A percentile compares a stretch with the other conserved stretches of the same genome.
phyloP scores from a whole-genome alignment of 2,113 vertebrate species.

The Oryzias melastigma region DNA sequence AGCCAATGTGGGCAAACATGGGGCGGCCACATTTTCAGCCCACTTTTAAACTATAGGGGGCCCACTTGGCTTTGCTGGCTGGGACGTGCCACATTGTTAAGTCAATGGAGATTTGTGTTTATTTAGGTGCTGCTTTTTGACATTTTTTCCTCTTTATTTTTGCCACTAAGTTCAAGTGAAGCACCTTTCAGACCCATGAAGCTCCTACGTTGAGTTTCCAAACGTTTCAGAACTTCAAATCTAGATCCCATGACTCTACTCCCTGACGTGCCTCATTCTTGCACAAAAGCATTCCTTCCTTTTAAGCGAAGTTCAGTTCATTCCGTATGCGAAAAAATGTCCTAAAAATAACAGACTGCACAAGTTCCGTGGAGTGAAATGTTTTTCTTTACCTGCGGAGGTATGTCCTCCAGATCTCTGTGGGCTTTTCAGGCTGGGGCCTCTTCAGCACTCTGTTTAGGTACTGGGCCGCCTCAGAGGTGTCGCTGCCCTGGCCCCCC shows the following conservation, averaged over 20 bases:
- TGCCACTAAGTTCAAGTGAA: too few species aligned
- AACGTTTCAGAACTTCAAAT: too few species aligned
- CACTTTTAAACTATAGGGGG: too few species aligned
- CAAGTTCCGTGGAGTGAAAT: conserved; percentile 8
- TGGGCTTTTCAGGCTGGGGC: conserved; percentile 82
- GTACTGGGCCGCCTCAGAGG: conserved; percentile 82
- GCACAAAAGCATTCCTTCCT: conserved; percentile 10
- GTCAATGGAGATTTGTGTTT: too few species aligned
- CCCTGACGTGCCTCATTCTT: conserved; percentile 21
- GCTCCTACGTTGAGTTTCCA: too few species aligned
- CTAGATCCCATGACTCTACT: too few species aligned
- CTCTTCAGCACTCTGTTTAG: conserved; percentile 88
- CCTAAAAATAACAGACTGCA: conserved; percentile 30
- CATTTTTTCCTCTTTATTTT: too few species aligned
- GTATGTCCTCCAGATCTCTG: conserved; percentile 94
- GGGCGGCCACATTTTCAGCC: too few species aligned
- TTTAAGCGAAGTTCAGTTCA: conserved; percentile 29
- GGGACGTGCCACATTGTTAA: not conserved
- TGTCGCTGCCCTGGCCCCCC: conserved; percentile 71
- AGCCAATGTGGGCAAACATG: too few species aligned
- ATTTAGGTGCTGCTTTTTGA: too few species aligned
- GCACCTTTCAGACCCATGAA: too few species aligned
- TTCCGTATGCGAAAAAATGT: not conserved
- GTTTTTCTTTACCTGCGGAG: conserved; percentile 84
- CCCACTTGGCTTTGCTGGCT: too few species aligned